phyloP scores from a whole-genome alignment of 2,113 vertebrate genomes.

The Silurus meridionalis region DNA sequence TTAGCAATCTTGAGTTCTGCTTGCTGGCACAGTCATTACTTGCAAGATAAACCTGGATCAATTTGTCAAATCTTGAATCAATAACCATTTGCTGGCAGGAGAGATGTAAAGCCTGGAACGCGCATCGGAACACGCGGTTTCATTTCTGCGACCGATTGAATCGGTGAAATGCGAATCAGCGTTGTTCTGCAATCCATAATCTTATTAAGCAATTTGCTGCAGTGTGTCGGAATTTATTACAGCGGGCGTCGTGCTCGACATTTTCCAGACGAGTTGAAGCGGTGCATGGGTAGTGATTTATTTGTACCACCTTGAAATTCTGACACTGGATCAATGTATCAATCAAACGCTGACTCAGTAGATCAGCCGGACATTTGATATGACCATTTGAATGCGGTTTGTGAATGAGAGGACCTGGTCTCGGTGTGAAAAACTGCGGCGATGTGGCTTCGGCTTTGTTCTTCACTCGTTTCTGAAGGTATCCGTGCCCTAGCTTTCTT shows the following conservation, averaged over 20 bases:
- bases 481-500: no score
- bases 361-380: neutral
- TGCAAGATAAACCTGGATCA: constrained; percentile 14
- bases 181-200: constrained; percentile 22
- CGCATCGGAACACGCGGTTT: neutral
- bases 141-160: neutral
- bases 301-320: neutral
- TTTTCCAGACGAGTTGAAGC: neutral
- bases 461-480: no score
- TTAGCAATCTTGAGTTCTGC: neutral
- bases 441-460: no score
- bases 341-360: neutral
- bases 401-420: no score
- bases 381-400: no score
- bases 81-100: constrained; percentile 21
- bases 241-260: neutral
- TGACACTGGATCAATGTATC: neutral
- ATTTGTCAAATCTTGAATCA: constrained; percentile 23
- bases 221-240: constrained; percentile 23
- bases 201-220: constrained; percentile 5
- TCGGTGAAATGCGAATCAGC: neutral
- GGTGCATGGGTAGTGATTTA: neutral
- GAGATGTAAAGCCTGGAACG: constrained; percentile 5
- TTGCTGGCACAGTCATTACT: neutral
- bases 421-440: no score